Conservation (phyloP, 2,888 invertebrate species). For the Phrixothrix hirtus region DNA sequence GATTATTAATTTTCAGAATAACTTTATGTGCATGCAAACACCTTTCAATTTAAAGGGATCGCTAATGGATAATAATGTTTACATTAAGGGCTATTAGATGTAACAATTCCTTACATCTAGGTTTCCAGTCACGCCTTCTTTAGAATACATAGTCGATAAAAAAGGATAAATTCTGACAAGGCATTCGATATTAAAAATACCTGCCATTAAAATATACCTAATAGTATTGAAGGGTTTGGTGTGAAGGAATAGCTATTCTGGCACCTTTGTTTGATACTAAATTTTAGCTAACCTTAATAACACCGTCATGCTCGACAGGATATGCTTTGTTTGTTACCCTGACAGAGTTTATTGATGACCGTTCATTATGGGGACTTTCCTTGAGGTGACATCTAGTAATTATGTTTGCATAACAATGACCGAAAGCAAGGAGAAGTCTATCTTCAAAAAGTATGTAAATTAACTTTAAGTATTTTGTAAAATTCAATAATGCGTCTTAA, state of each 20-base stretch:
- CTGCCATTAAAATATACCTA: constrained; percentile 14
- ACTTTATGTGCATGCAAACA: constrained; percentile 23
- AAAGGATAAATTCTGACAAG: constrained; percentile 12
- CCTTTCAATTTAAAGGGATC: constrained; percentile 17
- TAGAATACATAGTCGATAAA: constrained; percentile 9
- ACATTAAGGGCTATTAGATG: constrained; percentile 16
- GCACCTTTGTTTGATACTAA: constrained; percentile 26
- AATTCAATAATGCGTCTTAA: too few species aligned
- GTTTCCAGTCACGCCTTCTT: constrained; percentile 12
- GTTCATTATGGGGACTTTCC: constrained; percentile 31
- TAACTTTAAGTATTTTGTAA: constrained; percentile 24
- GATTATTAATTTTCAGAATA: constrained; percentile 19
- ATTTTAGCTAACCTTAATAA: constrained; percentile 31
- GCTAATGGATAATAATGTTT: constrained; percentile 25
- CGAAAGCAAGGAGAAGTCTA: constrained; percentile 19
- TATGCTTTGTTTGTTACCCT: constrained; percentile 30
- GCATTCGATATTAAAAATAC: constrained; percentile 22
- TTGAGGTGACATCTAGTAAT: constrained; percentile 31
- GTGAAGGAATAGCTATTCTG: constrained; percentile 14
- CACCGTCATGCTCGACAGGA: constrained; percentile 28
- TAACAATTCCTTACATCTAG: constrained; percentile 8
- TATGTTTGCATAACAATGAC: constrained; percentile 30
- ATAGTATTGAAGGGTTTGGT: constrained; percentile 11
- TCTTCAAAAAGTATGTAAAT: constrained; percentile 26
- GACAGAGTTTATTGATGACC: constrained; percentile 33